These are phyloP conservation scores for Hyperoplus lanceolatus DNA, from an alignment of 2,797 vertebrate genomes.

Conservation along the genomic window DNA sequence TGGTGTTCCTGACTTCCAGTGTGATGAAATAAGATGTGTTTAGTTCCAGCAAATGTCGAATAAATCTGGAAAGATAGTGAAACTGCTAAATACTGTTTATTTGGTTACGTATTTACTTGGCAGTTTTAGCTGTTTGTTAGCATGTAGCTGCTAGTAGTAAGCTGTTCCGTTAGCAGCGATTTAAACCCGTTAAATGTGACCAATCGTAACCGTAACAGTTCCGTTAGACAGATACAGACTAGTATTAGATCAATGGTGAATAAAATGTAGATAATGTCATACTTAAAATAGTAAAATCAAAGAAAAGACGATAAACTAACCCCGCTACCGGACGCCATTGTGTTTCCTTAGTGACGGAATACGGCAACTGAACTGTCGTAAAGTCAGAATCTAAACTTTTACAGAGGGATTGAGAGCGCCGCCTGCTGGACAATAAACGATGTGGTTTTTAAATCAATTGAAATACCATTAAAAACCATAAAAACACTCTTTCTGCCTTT, in stretches of 20 bases:
- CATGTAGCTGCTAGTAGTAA: not conserved
- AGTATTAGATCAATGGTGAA: accelerated
- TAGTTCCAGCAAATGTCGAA: too few relatives aligned
- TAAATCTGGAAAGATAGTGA: not conserved
- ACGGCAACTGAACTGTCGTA: conserved; percentile 32
- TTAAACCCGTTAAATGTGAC: not conserved
- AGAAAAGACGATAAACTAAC: conserved; percentile 62
- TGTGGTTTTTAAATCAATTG: too few relatives aligned
- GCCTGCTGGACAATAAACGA: conserved; percentile 14
- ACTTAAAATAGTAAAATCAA: not conserved
- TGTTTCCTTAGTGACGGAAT: conserved; percentile 50
- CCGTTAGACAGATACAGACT: accelerated
- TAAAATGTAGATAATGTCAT: accelerated
- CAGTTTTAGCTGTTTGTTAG: not conserved
- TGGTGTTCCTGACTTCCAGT: too few relatives aligned
- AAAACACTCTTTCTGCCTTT: too few relatives aligned
- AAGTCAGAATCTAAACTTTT: not conserved
- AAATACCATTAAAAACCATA: too few relatives aligned
- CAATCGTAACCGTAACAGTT: accelerated
- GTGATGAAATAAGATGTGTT: too few relatives aligned
- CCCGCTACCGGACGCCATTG: conserved; percentile 86
- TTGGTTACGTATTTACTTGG: accelerated
- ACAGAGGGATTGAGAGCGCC: not conserved
- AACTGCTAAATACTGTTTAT: too few relatives aligned
- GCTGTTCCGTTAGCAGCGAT: conserved; percentile 8